Conservation (phyloP, 2,113 vertebrate genomes). For the Galbula dea region DNA sequence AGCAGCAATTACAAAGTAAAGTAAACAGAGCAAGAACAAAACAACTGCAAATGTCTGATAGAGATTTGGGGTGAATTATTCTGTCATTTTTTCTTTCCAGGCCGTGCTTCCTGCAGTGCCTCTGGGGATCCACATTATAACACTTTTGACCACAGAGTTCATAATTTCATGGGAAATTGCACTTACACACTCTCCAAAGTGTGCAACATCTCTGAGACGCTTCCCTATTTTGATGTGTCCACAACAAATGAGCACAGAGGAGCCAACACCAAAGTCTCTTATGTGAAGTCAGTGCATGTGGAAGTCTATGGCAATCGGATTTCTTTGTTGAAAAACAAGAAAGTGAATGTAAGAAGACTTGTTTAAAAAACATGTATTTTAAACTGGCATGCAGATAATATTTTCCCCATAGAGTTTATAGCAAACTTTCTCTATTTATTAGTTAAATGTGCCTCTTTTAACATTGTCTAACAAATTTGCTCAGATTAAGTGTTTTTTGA, state of each 20-base stretch:
- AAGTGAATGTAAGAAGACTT: conserved; percentile 75
- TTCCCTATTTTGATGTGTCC: conserved; percentile 80
- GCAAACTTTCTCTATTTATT: neutral
- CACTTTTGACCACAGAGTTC: conserved; percentile 57
- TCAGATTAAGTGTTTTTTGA: neutral
- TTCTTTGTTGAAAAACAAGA: conserved; percentile 80
- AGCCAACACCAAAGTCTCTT: conserved; percentile 80
- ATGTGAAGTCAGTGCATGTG: conserved; percentile 80
- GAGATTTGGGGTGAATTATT: neutral
- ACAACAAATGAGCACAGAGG: conserved; percentile 86
- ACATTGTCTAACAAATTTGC: neutral
- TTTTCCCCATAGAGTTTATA: neutral
- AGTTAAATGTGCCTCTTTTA: neutral
- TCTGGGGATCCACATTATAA: conserved; percentile 65
- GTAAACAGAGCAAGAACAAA: neutral
- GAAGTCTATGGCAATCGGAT: conserved; percentile 65
- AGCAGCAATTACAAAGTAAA: neutral
- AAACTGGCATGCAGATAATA: neutral
- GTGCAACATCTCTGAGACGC: conserved; percentile 67
- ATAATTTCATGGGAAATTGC: conserved; percentile 89
- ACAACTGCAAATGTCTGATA: neutral
- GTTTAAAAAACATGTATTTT: neutral
- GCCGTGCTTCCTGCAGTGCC: neutral
- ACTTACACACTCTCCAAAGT: conserved; percentile 83
- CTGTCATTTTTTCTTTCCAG: neutral